Percentiles rank a stretch among this genome's conserved stretches.
These are phyloP conservation scores for Craniophora ligustri DNA, from an alignment of 2,888 invertebrate species.

Conservation along the genomic window DNA sequence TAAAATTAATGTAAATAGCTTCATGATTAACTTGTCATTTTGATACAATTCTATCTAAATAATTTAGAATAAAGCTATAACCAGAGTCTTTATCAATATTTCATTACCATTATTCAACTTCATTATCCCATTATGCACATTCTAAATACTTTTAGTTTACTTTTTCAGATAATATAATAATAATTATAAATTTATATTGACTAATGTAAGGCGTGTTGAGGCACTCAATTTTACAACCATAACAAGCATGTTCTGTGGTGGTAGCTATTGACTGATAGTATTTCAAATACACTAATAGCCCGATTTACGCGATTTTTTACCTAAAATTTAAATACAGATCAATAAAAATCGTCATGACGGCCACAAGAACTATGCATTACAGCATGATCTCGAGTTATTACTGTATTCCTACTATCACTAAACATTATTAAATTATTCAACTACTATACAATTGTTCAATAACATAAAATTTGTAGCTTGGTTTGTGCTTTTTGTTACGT, in stretches of 20 bases:
- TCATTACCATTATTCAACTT: constrained; percentile 47
- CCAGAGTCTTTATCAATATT: constrained; percentile 67
- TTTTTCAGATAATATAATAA: constrained; percentile 36
- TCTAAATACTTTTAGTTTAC: constrained; percentile 57
- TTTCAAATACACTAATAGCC: constrained; percentile 48
- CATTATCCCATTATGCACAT: constrained; percentile 53
- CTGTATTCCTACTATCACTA: constrained; percentile 69
- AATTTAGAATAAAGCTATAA: constrained; percentile 80
- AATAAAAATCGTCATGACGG: constrained; percentile 18
- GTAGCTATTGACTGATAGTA: constrained; percentile 43
- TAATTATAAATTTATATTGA: constrained; percentile 58
- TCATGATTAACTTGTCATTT: constrained; percentile 40
- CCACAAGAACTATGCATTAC: constrained; percentile 8
- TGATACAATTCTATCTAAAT: constrained; percentile 58
- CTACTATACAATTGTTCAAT: constrained; percentile 67
- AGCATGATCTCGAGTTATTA: constrained; percentile 38
- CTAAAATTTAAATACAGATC: constrained; percentile 33
- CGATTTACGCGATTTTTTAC: constrained; percentile 29
- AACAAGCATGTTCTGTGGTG: constrained; percentile 52
- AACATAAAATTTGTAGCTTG: constrained; percentile 79
- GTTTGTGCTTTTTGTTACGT: constrained; percentile 83
- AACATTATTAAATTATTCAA: constrained; percentile 71
- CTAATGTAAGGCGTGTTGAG: constrained; percentile 77
- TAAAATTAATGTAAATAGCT: constrained; percentile 40
- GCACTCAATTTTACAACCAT: constrained; percentile 76